Base-by-base conservation (phyloP, 2,797 vertebrate species). In the Acropternis orthonyx region DNA sequence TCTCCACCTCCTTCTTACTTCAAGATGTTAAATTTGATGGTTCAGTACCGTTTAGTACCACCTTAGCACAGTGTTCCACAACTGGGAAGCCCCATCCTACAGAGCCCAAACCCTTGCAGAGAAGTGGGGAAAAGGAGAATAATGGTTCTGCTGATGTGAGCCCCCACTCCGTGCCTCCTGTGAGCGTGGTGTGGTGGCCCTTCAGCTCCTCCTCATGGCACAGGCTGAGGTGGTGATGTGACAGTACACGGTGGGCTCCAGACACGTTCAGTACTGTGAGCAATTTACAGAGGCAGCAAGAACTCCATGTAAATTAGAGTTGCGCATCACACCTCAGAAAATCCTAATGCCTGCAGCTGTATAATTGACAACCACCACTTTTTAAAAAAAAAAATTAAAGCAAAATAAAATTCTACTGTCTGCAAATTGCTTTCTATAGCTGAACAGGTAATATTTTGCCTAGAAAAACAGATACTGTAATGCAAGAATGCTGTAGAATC, bases 141-240 rank as follows among this genome's bases (percentile, higher is more conserved):
- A 41, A 27, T n/a, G 56, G 19, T 68, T 56, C 28, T 51, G 13
- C 48, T 77, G 22, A 24, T 66, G 28, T 27, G 49, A 85, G 48
- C 71, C 59, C 43, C 7, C 55, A 10, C 54, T 51, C 44, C 43
- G 44, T 55, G 84, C 68, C 61, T 72, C 41, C 1, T 12, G 37
- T 8, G 69, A 39, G 11, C 4, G 6, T 2, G 20, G 26, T 6
- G 2, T 10, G 1, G 1, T 10, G n/a, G 37, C 48, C 59, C 73
- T 58, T 46, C 66, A 14, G 67, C 54, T 72, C n/a, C 22, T 58
- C 51, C 62, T 34, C 20, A 2, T 1, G 1, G 63, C n/a, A 73
- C 39, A 30, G 6, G 18, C 52, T 72, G 66, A 16, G 34, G 58
- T 39, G 12, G 2, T 13, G 63, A 5, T 36, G 36, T 23, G 39